Conservation (phyloP, 2,888 invertebrate genomes). For the Microplitis deprimator region DNA sequence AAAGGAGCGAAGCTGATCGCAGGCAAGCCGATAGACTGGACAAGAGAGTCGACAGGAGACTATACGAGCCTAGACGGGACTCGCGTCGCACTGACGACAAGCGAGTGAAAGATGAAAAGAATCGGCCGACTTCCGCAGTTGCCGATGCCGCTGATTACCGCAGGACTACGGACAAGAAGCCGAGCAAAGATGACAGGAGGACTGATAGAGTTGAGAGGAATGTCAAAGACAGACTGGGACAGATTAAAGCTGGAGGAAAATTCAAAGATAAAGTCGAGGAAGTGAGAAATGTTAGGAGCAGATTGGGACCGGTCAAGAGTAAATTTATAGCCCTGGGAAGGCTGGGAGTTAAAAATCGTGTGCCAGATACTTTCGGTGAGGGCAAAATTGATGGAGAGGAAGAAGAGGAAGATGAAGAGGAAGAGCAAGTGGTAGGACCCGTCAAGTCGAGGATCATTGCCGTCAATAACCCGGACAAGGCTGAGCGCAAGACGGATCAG, state of each 20-base stretch:
- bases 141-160: conserved; percentile 39
- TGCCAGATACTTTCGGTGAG: conserved; percentile 76
- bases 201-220: conserved; percentile 43
- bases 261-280: conserved; percentile 46
- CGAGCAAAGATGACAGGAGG: conserved; percentile 33
- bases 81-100: conserved; percentile 46
- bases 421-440: conserved; percentile 53
- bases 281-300: conserved; percentile 53
- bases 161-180: conserved; percentile 32
- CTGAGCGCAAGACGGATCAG: background rate
- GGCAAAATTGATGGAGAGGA: conserved; percentile 73
- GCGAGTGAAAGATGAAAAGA: conserved; percentile 40
- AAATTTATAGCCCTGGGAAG: conserved; percentile 40
- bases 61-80: conserved; percentile 49
- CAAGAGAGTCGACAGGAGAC: conserved; percentile 45
- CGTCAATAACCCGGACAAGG: conserved; percentile 53
- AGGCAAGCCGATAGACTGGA: conserved; percentile 38
- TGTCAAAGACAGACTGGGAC: conserved; percentile 63
- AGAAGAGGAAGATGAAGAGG: conserved; percentile 68
- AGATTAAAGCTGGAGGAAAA: conserved; percentile 34
- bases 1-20: conserved; percentile 42
- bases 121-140: conserved; percentile 25
- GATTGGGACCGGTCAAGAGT: conserved; percentile 56
- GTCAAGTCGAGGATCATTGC: conserved; percentile 67
- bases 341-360: conserved; percentile 27